Percentiles rank a stretch among this genome's conserved stretches.
These are phyloP conservation scores for Chaetodon auriga DNA, from an alignment of 2,113 vertebrate genomes.

Conservation along the genomic window DNA sequence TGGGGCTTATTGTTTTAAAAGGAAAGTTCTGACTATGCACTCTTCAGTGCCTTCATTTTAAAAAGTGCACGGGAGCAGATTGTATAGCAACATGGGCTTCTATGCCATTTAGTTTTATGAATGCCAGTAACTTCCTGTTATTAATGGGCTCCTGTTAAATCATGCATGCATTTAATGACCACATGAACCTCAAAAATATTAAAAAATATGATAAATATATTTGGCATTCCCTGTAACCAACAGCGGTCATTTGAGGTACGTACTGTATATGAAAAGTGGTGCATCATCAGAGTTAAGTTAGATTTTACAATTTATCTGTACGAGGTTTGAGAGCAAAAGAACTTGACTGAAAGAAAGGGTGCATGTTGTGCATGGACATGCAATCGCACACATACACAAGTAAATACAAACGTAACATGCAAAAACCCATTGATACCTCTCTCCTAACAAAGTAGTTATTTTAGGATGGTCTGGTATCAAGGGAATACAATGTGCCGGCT, in stretches of 20 bases:
- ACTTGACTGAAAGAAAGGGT: not conserved
- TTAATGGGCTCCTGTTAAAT: conserved; percentile 77
- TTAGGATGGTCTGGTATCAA: conserved; percentile 45
- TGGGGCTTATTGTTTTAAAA: conserved; percentile 65
- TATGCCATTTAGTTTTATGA: conserved; percentile 79
- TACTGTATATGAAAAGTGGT: not conserved
- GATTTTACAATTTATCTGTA: not conserved
- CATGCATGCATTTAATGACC: conserved; percentile 75
- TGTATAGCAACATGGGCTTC: conserved; percentile 69
- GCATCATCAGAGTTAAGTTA: not conserved
- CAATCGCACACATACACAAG: not conserved
- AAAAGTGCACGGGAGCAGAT: conserved; percentile 74
- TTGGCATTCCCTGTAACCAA: conserved; percentile 38
- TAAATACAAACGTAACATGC: conserved; percentile 10
- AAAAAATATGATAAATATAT: conserved; percentile 26
- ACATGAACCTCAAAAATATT: conserved; percentile 49
- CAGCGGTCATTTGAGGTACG: not conserved
- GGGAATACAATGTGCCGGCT: conserved; percentile 45
- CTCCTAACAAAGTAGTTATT: conserved; percentile 45
- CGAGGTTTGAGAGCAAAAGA: not conserved
- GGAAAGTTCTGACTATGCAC: conserved; percentile 66
- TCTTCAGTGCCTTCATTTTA: conserved; percentile 70
- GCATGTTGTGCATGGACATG: not conserved
- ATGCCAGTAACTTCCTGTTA: conserved; percentile 74
- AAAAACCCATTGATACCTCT: conserved; percentile 14